Evolutionary conservation across 2,797 vertebrate genomes (phyloP).

Genomic region (Nannoperca obscura): DNA sequence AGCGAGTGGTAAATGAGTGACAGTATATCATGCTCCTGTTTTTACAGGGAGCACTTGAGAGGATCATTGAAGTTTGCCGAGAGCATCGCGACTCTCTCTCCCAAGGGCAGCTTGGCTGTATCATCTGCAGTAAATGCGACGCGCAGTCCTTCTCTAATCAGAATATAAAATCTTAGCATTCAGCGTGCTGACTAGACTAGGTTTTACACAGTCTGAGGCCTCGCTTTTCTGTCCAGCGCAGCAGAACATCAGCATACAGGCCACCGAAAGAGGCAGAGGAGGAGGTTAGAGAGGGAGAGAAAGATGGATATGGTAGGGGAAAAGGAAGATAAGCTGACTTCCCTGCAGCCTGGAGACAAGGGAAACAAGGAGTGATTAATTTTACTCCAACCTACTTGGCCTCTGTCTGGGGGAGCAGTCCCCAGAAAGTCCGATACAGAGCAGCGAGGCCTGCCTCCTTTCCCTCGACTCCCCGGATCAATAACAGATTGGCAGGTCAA

Average conservation of each 20-base stretch:
- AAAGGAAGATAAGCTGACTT: slow-evolving; percentile 74
- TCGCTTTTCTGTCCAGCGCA: slow-evolving; percentile 61
- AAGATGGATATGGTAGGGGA: slow-evolving; percentile 73
- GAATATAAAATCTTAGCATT: slow-evolving; percentile 65
- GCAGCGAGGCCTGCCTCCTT: slow-evolving; percentile 56
- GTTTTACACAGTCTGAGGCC: slow-evolving; percentile 61
- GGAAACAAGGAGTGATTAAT: slow-evolving; percentile 85
- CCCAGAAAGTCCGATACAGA: slow-evolving; percentile 55
- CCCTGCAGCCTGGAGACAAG: slow-evolving; percentile 72
- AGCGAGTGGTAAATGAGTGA: slow-evolving; percentile 55
- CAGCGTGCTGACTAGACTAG: slow-evolving; percentile 55
- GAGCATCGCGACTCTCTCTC: slow-evolving; percentile 47
- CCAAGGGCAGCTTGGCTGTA: slow-evolving; percentile 64
- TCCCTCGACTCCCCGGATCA: slow-evolving; percentile 68
- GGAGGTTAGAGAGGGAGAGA: slow-evolving; percentile 59
- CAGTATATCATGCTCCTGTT: slow-evolving; percentile 63
- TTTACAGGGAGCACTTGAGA: slow-evolving; percentile 66
- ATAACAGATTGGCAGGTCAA: slow-evolving; percentile 77
- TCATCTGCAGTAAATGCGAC: slow-evolving; percentile 40
- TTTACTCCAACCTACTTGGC: slow-evolving; percentile 76
- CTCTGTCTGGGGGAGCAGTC: slow-evolving; percentile 65
- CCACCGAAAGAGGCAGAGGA: slow-evolving; percentile 53
- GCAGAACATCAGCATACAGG: slow-evolving; percentile 66
- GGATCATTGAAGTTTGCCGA: slow-evolving; percentile 62
- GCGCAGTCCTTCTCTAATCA: slow-evolving; percentile 57